Percentiles rank a stretch among this genome's conserved stretches.
These are phyloP conservation scores for Apodemia duryi DNA, from an alignment of 2,888 invertebrate species.

Conservation along the genomic window DNA sequence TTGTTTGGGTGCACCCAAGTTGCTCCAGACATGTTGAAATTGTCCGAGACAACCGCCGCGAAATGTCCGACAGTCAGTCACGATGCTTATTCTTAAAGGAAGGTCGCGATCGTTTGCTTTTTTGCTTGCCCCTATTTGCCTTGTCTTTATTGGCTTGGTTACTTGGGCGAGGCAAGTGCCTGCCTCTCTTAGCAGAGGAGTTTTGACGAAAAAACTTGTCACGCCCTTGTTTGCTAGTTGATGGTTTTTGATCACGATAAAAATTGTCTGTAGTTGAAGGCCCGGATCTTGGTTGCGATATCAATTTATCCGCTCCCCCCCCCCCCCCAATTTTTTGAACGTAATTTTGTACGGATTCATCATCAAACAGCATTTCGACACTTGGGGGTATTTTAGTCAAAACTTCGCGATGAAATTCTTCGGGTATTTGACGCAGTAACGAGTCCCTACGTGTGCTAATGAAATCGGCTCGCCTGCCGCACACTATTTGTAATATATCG, in stretches of 20 bases:
- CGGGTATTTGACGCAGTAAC: conserved; percentile 21
- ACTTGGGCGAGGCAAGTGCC: background rate
- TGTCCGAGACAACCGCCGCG: conserved; percentile 24
- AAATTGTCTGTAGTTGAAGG: background rate
- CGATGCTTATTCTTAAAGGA: conserved; percentile 18
- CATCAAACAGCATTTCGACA: conserved; percentile 19
- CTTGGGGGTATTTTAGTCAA: conserved; percentile 11
- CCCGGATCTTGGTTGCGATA: background rate
- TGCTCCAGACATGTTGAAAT: conserved; percentile 21
- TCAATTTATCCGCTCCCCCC: conserved; percentile 19
- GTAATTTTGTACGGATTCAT: conserved; percentile 19
- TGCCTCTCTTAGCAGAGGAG: conserved; percentile 11
- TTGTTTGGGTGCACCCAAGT: conserved; percentile 23
- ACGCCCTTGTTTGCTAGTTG: conserved; percentile 17
- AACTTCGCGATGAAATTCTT: conserved; percentile 22
- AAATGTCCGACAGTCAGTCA: conserved; percentile 21
- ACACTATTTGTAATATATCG: conserved; percentile 24
- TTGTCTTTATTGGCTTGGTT: conserved; percentile 10
- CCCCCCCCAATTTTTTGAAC: conserved; percentile 20
- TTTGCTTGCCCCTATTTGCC: background rate
- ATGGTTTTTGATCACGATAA: conserved; percentile 17
- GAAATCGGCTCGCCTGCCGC: conserved; percentile 24
- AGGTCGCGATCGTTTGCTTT: conserved; percentile 8
- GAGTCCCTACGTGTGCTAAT: conserved; percentile 19
- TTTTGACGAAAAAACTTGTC: conserved; percentile 18